A percentile compares a stretch with the other conserved stretches of the same genome.
phyloP scores from a whole-genome alignment of 2,113 vertebrate genomes.

The Oophaga pumilio region DNA sequence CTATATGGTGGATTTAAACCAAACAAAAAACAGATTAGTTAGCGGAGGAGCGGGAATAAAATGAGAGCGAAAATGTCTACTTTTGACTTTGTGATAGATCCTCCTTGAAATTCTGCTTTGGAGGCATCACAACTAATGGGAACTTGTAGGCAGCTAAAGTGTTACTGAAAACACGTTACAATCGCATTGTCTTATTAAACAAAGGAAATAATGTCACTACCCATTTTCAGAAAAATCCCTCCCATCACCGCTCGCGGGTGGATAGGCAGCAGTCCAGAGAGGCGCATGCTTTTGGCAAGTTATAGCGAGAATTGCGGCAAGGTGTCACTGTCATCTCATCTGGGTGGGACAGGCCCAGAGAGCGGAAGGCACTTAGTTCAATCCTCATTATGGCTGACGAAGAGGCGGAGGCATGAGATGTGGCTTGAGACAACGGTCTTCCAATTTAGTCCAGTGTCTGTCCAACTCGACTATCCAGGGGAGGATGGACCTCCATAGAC shows the following conservation, averaged over 20 bases:
- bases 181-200: slow-evolving; percentile 51
- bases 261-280: slow-evolving; percentile 35
- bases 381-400: slow-evolving; percentile 55
- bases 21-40: too few relatives aligned
- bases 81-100: too few relatives aligned
- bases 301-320: slow-evolving; percentile 52
- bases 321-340: slow-evolving; percentile 53
- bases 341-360: slow-evolving; percentile 25
- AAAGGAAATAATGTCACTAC: slow-evolving; percentile 14
- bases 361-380: slow-evolving; percentile 57
- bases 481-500: background rate
- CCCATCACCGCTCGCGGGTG: background rate
- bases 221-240: slow-evolving; percentile 3
- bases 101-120: slow-evolving; percentile 13
- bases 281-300: slow-evolving; percentile 56
- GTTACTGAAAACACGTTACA: slow-evolving; percentile 55
- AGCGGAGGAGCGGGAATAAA: too few relatives aligned
- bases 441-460: slow-evolving; percentile 12
- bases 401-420: slow-evolving; percentile 39
- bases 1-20: too few relatives aligned
- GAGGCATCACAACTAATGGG: slow-evolving; percentile 36
- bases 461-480: background rate
- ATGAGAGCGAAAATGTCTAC: too few relatives aligned
- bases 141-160: slow-evolving; percentile 49
- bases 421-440: background rate